Percentiles rank a stretch among this genome's conserved stretches.
These are phyloP conservation scores for Odocoileus virginianus DNA, from an alignment of 2,113 vertebrate species.

Conservation along the genomic window DNA sequence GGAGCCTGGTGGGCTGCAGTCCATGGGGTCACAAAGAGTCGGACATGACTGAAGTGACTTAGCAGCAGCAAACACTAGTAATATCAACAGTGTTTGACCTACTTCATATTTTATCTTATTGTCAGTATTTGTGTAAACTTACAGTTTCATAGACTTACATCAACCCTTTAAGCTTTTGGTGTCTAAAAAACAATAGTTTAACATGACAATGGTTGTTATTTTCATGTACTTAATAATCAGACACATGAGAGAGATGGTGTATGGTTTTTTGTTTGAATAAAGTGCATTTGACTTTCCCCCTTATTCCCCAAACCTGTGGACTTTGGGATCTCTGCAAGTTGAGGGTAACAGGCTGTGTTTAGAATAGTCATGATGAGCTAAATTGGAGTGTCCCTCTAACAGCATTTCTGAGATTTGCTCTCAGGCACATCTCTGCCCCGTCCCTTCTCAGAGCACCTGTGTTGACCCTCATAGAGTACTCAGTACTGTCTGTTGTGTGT, in stretches of 20 bases:
- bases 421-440: background rate
- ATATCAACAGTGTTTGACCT: background rate
- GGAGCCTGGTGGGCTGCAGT: background rate
- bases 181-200: constrained; percentile 2
- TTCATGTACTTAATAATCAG: background rate
- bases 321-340: background rate
- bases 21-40: background rate
- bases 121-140: constrained; percentile 7
- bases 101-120: background rate
- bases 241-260: background rate
- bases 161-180: background rate
- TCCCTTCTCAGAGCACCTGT: background rate
- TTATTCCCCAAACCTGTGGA: background rate
- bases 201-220: background rate
- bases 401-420: background rate
- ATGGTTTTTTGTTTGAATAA: background rate
- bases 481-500: background rate
- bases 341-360: background rate
- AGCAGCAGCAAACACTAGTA: background rate
- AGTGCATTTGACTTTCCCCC: background rate
- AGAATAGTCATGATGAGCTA: background rate
- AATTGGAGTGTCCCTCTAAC: background rate
- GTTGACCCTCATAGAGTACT: background rate
- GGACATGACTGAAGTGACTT: background rate
- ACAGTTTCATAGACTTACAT: background rate